These are phyloP conservation scores for Girardia tigrina DNA, from an alignment of 2,888 invertebrate genomes.

Conservation along the genomic window DNA sequence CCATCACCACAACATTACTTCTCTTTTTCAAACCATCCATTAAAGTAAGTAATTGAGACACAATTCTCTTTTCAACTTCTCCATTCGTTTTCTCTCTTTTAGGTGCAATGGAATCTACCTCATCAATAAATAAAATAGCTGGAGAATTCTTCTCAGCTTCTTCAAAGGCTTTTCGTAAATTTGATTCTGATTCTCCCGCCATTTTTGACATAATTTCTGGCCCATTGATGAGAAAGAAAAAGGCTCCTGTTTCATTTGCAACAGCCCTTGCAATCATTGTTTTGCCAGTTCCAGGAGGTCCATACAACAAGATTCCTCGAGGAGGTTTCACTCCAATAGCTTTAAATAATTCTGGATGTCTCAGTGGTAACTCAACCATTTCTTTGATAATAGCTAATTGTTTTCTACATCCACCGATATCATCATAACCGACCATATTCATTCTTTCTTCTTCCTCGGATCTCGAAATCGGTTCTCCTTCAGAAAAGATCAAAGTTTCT, in stretches of 20 bases:
- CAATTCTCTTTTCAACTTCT: too few relatives aligned
- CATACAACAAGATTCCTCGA: conserved; percentile 86
- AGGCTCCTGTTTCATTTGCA: conserved; percentile 97
- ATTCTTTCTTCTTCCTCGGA: conserved; percentile 59
- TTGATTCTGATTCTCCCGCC: conserved; percentile 96
- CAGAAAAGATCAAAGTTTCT: conserved; percentile 94
- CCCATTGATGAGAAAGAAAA: conserved; percentile 94
- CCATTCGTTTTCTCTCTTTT: conserved; percentile 98
- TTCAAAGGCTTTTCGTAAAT: conserved; percentile 93
- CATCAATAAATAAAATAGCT: conserved; percentile 97
- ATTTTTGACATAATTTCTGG: conserved; percentile 99
- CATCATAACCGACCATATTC: conserved; percentile 97
- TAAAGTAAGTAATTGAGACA: too few relatives aligned
- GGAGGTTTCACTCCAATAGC: conserved; percentile 97
- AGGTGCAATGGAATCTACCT: conserved; percentile 97
- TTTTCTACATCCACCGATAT: conserved; percentile 95
- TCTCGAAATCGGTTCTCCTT: conserved; percentile 83
- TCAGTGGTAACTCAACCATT: conserved; percentile 93
- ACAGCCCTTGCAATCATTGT: conserved; percentile 95
- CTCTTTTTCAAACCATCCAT: too few relatives aligned
- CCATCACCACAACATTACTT: too few relatives aligned
- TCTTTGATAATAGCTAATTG: conserved; percentile 98
- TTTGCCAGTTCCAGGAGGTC: conserved; percentile 75
- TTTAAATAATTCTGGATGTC: conserved; percentile 96
- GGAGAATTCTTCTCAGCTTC: conserved; percentile 99